Base-by-base conservation (phyloP, 2,113 vertebrate genomes). In the Indri indri region DNA sequence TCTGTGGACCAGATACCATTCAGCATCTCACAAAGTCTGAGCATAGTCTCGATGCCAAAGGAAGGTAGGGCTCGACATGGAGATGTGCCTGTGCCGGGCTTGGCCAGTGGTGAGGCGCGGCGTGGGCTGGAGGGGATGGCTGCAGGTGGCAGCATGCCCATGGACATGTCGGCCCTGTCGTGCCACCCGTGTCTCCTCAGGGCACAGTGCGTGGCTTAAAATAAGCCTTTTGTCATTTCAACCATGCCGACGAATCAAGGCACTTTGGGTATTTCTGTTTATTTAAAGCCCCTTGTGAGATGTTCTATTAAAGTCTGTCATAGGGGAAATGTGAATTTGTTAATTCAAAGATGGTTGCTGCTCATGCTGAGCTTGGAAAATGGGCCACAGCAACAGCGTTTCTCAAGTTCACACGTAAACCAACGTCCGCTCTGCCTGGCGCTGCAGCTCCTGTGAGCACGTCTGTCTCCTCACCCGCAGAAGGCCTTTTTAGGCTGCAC, bases 51-150 rank as follows among this genome's bases (percentile, higher is more conserved):
- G 16, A 8, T 0, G n/a, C 40, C 1, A 0, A 6, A 12, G 32
- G 27, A 14, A 37, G 57, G 63, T 1, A 61, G 52, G 23, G 20
- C 61, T 45, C 50, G 6, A 27, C 5, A 1, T 2, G 0, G 5
- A 59, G 27, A 3, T 5, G 18, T 11, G n/a, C 47, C 16, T 17
- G 13, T 12, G 47, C 40, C 5, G 65, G 80, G 27, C 61, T n/a
- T 2, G 0, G 2, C 17, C 3, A 37, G 4, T 0, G 4, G 17
- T 12, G 47, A 8, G 25, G 4, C 1, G 0, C 2, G 0, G 16
- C 1, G 9, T 27, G 27, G 22, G 2, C 23, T 2, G 16, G 50
- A 23, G 57, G 32, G 4, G 83, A 8, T 0, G 3, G 11, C 5
- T 7, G 23, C 40, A 47, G 59, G 27, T 2, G 71, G 34, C 37